A percentile compares a stretch with the other conserved stretches of the same genome.
Conservation (phyloP, 2,888 invertebrate genomes). For the Cataglyphis albicans region DNA sequence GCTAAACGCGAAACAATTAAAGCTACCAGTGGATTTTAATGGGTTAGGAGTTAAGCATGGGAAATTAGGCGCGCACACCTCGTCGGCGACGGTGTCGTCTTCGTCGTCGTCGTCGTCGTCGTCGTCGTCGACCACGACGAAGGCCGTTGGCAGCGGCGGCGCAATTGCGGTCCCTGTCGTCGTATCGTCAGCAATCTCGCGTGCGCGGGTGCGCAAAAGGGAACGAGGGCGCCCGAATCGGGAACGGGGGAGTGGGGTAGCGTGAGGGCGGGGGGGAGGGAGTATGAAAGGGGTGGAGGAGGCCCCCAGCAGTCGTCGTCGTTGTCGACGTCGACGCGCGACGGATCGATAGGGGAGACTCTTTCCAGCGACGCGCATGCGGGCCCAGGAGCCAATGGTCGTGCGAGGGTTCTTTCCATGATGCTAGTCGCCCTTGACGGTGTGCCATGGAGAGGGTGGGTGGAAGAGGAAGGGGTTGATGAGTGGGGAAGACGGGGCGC, state of each 20-base stretch:
- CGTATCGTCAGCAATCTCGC: constrained; percentile 81
- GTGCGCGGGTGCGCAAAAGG: constrained; percentile 78
- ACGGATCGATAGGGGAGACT: constrained; percentile 82
- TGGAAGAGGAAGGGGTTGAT: background rate
- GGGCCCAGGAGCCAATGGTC: constrained; percentile 78
- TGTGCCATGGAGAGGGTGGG: background rate
- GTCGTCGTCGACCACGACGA: background rate
- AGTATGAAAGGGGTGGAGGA: constrained; percentile 25
- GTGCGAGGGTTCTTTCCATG: constrained; percentile 78
- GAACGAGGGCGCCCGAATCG: constrained; percentile 29
- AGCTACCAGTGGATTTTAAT: constrained; percentile 37
- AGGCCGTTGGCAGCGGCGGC: constrained; percentile 62
- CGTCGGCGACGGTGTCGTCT: constrained; percentile 35
- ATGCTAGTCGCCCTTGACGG: constrained; percentile 74
- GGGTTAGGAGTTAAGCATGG: constrained; percentile 45
- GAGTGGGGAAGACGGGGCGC: constrained; percentile 23
- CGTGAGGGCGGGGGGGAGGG: background rate
- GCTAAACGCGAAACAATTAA: constrained; percentile 43
- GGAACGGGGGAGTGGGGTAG: constrained; percentile 46
- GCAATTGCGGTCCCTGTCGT: constrained; percentile 76
- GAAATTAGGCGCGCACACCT: constrained; percentile 22
- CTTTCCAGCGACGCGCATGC: constrained; percentile 80
- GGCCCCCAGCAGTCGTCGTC: background rate
- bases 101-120: constrained; percentile 17
- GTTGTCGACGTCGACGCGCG: constrained; percentile 45